Conservation (phyloP, 2,113 vertebrate species). For the Colaptes auratus region DNA sequence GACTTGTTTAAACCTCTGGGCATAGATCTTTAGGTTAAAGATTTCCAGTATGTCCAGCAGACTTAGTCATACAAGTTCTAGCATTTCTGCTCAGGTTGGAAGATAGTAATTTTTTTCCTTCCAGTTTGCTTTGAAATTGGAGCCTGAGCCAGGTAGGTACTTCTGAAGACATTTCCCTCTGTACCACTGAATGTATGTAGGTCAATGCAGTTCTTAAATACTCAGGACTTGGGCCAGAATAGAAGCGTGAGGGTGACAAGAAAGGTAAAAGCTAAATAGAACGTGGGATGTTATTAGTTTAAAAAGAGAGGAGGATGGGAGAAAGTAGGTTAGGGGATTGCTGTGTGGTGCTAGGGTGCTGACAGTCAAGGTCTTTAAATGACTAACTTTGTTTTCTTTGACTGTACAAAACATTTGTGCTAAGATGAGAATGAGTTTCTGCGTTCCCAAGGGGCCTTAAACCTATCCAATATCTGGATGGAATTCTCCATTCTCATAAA, state of each 20-base stretch:
- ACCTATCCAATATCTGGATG: accelerated
- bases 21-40: not conserved
- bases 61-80: not conserved
- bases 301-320: not conserved
- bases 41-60: not conserved
- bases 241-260: not conserved
- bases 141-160: not conserved
- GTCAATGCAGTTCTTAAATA: not conserved
- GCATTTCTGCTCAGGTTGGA: not conserved
- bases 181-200: accelerated
- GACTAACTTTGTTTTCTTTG: accelerated
- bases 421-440: accelerated
- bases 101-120: not conserved
- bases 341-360: not conserved
- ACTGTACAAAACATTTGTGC: accelerated
- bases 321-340: not conserved
- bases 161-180: not conserved
- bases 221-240: not conserved
- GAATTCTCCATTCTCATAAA: not conserved
- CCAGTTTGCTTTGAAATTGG: not conserved
- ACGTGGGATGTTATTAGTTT: not conserved
- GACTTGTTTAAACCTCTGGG: not conserved
- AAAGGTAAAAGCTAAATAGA: not conserved
- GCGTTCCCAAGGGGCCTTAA: accelerated
- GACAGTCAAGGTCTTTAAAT: not conserved